Evolutionary conservation across 2,888 invertebrate genomes (phyloP).

Genomic region (Deladenus siricidicola): DNA sequence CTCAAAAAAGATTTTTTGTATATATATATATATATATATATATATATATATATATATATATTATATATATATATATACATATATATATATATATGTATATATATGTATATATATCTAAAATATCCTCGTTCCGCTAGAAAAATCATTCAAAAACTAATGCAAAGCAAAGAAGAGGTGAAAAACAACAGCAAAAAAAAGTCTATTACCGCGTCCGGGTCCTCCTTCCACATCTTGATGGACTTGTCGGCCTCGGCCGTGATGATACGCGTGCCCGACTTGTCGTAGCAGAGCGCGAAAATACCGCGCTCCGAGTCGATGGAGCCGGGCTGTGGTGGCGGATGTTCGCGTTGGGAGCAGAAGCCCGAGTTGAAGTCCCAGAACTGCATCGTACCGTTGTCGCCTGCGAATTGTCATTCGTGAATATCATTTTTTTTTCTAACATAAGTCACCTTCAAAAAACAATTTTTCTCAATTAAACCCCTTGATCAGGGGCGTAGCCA

Average conservation of each 20-base stretch:
- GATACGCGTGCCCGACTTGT: slow-evolving; percentile 68
- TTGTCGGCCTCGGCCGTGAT: slow-evolving; percentile 97
- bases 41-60: too few species aligned
- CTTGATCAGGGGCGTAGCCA: too few species aligned
- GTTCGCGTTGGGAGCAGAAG: slow-evolving; percentile 78
- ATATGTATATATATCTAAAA: too few species aligned
- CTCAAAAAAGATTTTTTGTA: too few species aligned
- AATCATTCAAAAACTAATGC: background rate
- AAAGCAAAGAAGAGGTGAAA: too few species aligned
- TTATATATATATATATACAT: too few species aligned
- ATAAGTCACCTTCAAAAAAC: too few species aligned
- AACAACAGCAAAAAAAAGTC: background rate
- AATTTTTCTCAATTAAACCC: background rate
- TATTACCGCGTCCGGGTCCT: slow-evolving; percentile 77
- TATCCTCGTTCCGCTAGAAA: background rate
- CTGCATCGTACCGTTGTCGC: slow-evolving; percentile 92
- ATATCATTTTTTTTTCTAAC: background rate
- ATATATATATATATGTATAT: too few species aligned
- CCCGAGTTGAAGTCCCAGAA: slow-evolving; percentile 99
- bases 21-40: too few species aligned
- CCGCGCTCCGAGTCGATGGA: slow-evolving; percentile 99
- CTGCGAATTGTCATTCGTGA: too few species aligned
- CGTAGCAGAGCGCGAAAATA: slow-evolving; percentile 88
- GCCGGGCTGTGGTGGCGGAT: slow-evolving; percentile 80
- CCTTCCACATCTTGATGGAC: slow-evolving; percentile 95